Evolutionary conservation across 2,797 vertebrate species (phyloP).

Genomic region (Acanthopagrus latus): DNA sequence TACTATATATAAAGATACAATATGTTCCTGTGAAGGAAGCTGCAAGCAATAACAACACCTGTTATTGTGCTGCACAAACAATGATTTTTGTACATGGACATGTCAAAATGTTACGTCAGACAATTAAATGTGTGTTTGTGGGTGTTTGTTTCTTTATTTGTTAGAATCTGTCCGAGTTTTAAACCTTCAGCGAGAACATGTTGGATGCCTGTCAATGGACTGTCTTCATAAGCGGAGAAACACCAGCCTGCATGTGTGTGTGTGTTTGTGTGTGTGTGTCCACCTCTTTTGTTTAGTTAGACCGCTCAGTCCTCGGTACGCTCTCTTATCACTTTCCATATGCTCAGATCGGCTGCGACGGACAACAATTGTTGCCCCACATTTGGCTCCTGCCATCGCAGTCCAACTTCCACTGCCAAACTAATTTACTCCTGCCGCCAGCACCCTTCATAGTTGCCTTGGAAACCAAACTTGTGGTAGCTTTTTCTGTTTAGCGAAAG

Average conservation of each 20-base stretch:
- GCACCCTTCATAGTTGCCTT: slow-evolving; percentile 79
- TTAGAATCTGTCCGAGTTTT: neutral
- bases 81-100: slow-evolving; percentile 28
- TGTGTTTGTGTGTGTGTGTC: neutral
- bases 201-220: neutral
- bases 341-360: slow-evolving; percentile 42
- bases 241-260: neutral
- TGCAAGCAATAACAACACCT: slow-evolving; percentile 17
- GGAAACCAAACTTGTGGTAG: slow-evolving; percentile 80
- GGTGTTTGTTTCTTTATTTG: no score
- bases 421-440: slow-evolving; percentile 73
- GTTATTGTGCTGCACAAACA: slow-evolving; percentile 26
- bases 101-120: slow-evolving; percentile 9
- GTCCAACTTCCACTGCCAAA: slow-evolving; percentile 66
- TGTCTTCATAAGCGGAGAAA: neutral
- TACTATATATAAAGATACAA: neutral
- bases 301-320: slow-evolving; percentile 5
- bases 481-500: slow-evolving; percentile 75
- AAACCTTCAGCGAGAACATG: neutral
- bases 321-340: slow-evolving; percentile 45
- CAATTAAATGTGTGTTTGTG: neutral
- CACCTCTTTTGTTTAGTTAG: slow-evolving; percentile 23
- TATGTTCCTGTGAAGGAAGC: neutral
- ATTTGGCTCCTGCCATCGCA: slow-evolving; percentile 47
- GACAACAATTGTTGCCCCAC: slow-evolving; percentile 57